Base-by-base conservation (phyloP, 2,113 vertebrate genomes). In the Porphyrio hochstetteri region DNA sequence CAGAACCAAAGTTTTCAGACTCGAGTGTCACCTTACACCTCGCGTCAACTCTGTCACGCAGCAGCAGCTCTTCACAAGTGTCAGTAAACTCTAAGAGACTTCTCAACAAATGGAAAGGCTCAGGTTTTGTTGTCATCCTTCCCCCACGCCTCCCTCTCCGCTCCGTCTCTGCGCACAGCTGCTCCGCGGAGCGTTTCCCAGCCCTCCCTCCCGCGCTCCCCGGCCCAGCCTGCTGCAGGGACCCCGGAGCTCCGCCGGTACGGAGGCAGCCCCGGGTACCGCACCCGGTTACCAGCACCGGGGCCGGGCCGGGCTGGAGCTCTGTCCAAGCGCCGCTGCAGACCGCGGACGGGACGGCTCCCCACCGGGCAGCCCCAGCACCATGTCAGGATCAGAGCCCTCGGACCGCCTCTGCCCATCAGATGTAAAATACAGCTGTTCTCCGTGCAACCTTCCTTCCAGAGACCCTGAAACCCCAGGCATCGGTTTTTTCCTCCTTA, bases 1-100 rank as follows among this genome's bases (percentile, higher is more conserved):
- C 55, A 87, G 67, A 63, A 67, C 4, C 21, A 33, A 28, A 48
- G 25, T 50, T 85, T 84, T 82, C 44, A 80, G 79, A 52, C 11
- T 5, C 21, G 33, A 55, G 89, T 4, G 31, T 93, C 95, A 89
- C 80, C 64, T 92, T 80, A 90, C 65, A 52, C 23, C 61, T 90
- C 59, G 36, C 46, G 25, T 42, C 91, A 85, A 42, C 52, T 67
- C 71, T 20, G 82, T 90, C 76, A 28, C 13, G 70, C 68, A 69
- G 81, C 84, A 56, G 53, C 50, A 64, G 57, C 33, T 82, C 56
- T 38, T 19, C 16, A 80, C 3, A 65, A 50, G 59, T 6, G 68
- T 72, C 87, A 75, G 9, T 56, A 86, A 86, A 76, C 60, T 46
- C 27, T 82, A 15, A 52, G 60, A 77, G 42, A 63, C 72, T 85